Conservation (phyloP, 1,140 invertebrate species). For the Procambarus clarkii region DNA sequence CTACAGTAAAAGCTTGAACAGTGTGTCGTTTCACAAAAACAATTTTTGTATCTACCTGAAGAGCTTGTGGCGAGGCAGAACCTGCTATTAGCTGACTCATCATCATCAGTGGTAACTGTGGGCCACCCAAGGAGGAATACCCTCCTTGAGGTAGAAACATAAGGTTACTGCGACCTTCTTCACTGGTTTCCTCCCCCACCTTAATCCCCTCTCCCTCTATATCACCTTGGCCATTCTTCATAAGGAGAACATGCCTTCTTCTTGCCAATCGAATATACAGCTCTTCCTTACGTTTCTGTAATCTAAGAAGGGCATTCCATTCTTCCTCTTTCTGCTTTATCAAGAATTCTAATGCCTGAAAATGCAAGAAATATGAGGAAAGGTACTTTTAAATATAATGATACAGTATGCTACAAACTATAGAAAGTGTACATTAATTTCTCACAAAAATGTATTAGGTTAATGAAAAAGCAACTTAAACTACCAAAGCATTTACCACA, state of each 20-base stretch:
- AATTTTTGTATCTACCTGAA: conserved; percentile 22
- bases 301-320: conserved; percentile 87
- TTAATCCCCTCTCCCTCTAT: conserved; percentile 76
- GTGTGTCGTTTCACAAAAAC: too few species aligned
- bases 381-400: conserved; percentile 72
- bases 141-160: conserved; percentile 57
- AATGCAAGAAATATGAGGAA: conserved; percentile 76
- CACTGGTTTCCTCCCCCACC: conserved; percentile 68
- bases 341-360: conserved; percentile 73
- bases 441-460: too few species aligned
- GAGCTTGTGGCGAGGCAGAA: conserved; percentile 47
- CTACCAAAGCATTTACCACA: too few species aligned
- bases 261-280: conserved; percentile 77
- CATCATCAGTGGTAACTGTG: conserved; percentile 69
- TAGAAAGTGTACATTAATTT: too few species aligned
- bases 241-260: conserved; percentile 56
- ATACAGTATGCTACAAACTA: too few species aligned
- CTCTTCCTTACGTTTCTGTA: conserved; percentile 89
- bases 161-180: conserved; percentile 27
- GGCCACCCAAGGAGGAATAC: conserved; percentile 52
- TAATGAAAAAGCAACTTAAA: too few species aligned
- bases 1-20: too few species aligned
- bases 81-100: conserved; percentile 65
- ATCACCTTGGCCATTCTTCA: conserved; percentile 77
- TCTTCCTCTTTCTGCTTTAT: conserved; percentile 85